Conservation (phyloP, 2,888 invertebrate species). For the Stenodema calcarata region DNA sequence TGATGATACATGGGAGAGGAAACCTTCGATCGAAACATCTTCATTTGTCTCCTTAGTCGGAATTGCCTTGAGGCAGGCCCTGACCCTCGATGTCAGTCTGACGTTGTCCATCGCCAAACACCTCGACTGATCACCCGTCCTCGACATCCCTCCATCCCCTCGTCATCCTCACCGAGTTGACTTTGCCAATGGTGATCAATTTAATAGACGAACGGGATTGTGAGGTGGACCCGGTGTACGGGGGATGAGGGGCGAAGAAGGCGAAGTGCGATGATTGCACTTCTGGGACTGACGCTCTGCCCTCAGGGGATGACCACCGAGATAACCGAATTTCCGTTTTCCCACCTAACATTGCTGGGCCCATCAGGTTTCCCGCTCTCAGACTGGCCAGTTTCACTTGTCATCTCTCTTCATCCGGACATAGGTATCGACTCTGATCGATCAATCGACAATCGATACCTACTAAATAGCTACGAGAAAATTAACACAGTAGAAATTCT, state of each 20-base stretch:
- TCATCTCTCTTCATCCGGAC: not conserved
- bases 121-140: not conserved
- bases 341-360: not conserved
- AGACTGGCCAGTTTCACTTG: not conserved
- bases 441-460: too few relatives aligned
- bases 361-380: not conserved
- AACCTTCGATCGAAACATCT: not conserved
- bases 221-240: too few relatives aligned
- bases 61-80: not conserved
- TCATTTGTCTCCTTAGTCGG: not conserved
- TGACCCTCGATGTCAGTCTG: not conserved
- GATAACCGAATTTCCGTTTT: not conserved
- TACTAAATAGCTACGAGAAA: too few relatives aligned
- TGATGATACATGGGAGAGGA: too few relatives aligned
- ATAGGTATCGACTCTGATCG: not conserved
- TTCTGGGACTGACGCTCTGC: not conserved
- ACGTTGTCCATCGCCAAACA: not conserved
- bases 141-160: not conserved
- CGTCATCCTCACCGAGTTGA: not conserved
- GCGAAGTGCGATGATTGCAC: not conserved
- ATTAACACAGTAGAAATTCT: too few relatives aligned
- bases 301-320: not conserved
- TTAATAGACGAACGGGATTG: not conserved
- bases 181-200: not conserved
- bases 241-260: not conserved